phyloP scores from a whole-genome alignment of 2,888 invertebrate species.

The Pachliopta kotzebuea region DNA sequence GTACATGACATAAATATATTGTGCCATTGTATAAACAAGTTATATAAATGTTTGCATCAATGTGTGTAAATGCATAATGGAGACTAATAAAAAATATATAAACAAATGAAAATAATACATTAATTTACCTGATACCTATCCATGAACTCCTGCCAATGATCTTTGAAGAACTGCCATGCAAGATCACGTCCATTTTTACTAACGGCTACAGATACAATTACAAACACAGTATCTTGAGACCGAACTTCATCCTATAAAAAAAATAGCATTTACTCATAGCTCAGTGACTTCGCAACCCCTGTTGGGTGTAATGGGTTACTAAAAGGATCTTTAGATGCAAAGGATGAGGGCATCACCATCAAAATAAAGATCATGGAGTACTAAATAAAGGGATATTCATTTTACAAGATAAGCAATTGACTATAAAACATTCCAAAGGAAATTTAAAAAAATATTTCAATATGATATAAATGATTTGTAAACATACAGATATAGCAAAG shows the following conservation, averaged over 20 bases:
- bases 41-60: too few species aligned
- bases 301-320: too few species aligned
- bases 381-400: too few species aligned
- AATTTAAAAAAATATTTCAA: neutral
- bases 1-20: neutral
- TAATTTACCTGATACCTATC: constrained; percentile 85
- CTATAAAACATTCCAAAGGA: too few species aligned
- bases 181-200: constrained; percentile 90
- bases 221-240: constrained; percentile 94
- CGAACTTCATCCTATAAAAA: constrained; percentile 89
- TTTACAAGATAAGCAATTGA: too few species aligned
- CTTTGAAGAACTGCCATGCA: constrained; percentile 95
- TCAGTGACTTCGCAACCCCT: neutral
- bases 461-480: neutral
- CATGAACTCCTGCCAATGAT: constrained; percentile 88
- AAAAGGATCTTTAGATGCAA: too few species aligned
- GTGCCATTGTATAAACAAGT: neutral
- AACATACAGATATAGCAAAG: constrained; percentile 89
- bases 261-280: neutral
- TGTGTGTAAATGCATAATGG: too few species aligned
- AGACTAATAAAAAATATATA: neutral
- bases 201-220: constrained; percentile 92
- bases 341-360: too few species aligned
- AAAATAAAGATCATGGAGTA: too few species aligned
- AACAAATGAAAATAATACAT: neutral